Evolutionary conservation across 2,888 invertebrate species (phyloP), one percentile per base, ranked within the genome.

Genomic region (Octonoba sinensis): DNA sequence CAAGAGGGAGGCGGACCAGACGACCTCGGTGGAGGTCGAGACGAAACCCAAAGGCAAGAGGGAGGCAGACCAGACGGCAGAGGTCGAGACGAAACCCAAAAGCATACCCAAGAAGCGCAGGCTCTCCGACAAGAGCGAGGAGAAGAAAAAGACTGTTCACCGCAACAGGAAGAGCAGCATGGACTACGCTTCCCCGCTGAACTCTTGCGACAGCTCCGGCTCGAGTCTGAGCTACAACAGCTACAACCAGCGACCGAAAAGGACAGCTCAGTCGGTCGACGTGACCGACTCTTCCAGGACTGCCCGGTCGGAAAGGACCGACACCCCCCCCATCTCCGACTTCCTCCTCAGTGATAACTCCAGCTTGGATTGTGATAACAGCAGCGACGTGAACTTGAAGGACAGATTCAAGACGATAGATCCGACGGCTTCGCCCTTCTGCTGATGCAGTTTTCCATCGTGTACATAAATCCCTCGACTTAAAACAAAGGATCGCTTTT

Each of bases 381-480:
- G 66, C 71, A 74, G 36, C 46, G 82, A 82, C 62, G 71, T 71
- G 11, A 82, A 76, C 59, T 84, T 88, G 24, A 88, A 88, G 84
- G 88, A 88, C 71, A 86, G 88, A 76, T 89, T 89, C 85, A 88
- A 88, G 85, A 88, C 88, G n/a, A 88, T 88, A 72, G 89, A 89
- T 83, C 89, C 89, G 0, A 89, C 89, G 18, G 89, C 89, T 2
- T 89, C 89, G 24, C 89, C 89, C 20, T 89, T 89, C 84, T 89
- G 88, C 83, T 89, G 85, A 74, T 59, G 24, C 8, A 46, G n/a
- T 36, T 36, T 36, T 36, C 36, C 3, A 11, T 36, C 36, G 8
- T 36, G 36, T 36, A 36, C 36, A 36, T 36, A 36, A 8, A 36
- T 36, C 11, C 36, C 36, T 8, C 36, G 6, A 27, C 27, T 8